phyloP scores from a whole-genome alignment of 1,140 invertebrate species.

The Holotrichia oblita region DNA sequence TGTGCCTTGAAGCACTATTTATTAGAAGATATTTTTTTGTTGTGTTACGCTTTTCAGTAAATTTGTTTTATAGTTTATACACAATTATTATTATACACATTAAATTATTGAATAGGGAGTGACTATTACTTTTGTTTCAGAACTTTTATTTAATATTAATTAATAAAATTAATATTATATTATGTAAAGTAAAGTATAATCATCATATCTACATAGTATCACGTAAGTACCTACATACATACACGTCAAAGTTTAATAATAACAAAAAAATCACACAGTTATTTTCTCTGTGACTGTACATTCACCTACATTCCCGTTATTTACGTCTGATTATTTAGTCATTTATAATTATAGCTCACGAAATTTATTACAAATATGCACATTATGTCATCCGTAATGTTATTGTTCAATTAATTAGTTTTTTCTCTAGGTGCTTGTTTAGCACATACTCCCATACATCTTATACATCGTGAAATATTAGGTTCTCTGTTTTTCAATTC shows the following conservation, averaged over 20 bases:
- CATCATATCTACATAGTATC: neutral
- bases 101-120: too few relatives aligned
- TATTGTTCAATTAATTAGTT: neutral
- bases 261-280: neutral
- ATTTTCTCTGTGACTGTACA: neutral
- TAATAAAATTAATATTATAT: too few relatives aligned
- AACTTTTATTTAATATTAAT: too few relatives aligned
- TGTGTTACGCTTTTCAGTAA: too few relatives aligned
- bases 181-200: neutral
- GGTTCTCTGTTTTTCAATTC: neutral
- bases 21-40: too few relatives aligned
- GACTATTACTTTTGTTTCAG: too few relatives aligned
- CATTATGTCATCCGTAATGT: constrained; percentile 6
- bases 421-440: neutral
- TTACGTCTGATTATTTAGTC: neutral
- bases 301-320: neutral
- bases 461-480: neutral
- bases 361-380: constrained; percentile 4
- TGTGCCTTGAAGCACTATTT: too few relatives aligned
- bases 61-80: too few relatives aligned
- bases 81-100: too few relatives aligned
- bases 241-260: neutral
- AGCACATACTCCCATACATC: neutral
- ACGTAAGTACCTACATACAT: neutral
- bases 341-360: constrained; percentile 13